Base-by-base conservation (phyloP, 2,797 vertebrate species). In the Mormyrus proboscirostris region DNA sequence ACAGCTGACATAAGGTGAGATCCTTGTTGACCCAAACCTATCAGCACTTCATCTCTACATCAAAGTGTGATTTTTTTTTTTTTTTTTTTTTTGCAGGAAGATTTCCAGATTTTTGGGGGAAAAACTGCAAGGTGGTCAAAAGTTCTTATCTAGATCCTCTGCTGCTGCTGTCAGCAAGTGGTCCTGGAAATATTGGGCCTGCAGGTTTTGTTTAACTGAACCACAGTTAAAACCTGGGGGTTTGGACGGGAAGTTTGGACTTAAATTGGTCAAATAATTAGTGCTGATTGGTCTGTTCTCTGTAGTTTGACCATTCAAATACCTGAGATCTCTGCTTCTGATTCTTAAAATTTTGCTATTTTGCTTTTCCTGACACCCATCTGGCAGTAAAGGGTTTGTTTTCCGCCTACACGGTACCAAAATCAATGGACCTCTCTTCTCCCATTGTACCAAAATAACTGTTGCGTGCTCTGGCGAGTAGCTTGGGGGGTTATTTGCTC, bases 401-500 rank as follows among this genome's bases (percentile, higher is more conserved):
- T 79, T n/a, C 73, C 33, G 3, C 65, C 33, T 38, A 33, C 12
- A 38, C 9, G 65, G 3, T 6, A 12, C 65, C 38, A n/a, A 79
- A 79, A 79, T 19, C 38, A 79, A 79, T 79, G 73, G 73, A 79
- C n/a, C 38, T 9, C 73, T 53, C 85, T 44, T 47, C 19, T 55
- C 16, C 38, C 69, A 82, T 79, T 47, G 38, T 47, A 44, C 73
- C 41, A 9, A n/a, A 79, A 79, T 44, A 47, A 79, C 73, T 79
- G 38, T 79, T n/a, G 33, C 38, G 33, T 79, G 73, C 73, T 79
- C 73, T 33, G 38, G 9, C n/a, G 33, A 47, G 29, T 8, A 88
- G 76, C 29, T 53, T 53, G 41, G 76, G 8, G 44, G 10, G 41
- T 50, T 57, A 33, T 51, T 90, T 85, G 88, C 90, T 86, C 33